These are phyloP conservation scores for Gavialis gangeticus DNA, from an alignment of 2,113 vertebrate species.

Conservation along the genomic window DNA sequence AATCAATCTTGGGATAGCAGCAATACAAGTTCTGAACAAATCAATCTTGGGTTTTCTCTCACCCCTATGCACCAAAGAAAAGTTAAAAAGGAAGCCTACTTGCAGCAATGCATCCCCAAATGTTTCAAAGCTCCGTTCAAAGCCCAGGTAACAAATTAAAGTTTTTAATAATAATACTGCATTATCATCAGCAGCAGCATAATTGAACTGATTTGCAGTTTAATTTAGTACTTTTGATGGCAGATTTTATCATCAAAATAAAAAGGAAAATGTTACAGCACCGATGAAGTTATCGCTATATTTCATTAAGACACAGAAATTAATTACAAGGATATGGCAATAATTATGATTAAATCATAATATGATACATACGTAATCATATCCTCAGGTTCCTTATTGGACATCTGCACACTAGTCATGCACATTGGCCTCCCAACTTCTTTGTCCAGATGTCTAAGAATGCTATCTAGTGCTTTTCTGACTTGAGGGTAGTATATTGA, in stretches of 20 bases:
- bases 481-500: slow-evolving; percentile 98
- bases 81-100: not conserved
- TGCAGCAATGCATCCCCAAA: not conserved
- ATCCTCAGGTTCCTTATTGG: slow-evolving; percentile 98
- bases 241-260: not conserved
- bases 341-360: not conserved
- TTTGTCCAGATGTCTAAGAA: slow-evolving; percentile 97
- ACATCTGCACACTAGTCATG: slow-evolving; percentile 99
- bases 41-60: slow-evolving; percentile 99
- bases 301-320: not conserved
- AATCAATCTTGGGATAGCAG: slow-evolving; percentile 96
- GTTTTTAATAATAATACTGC: not conserved
- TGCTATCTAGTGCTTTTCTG: slow-evolving; percentile 95
- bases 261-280: not conserved
- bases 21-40: slow-evolving; percentile 97
- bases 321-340: rapidly evolving
- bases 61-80: slow-evolving; percentile 81
- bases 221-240: not conserved
- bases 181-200: too few species aligned
- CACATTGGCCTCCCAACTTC: slow-evolving; percentile 99
- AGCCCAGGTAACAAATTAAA: not conserved
- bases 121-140: not conserved
- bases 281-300: not conserved
- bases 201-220: not conserved
- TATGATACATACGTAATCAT: slow-evolving; percentile 94